Conservation (phyloP, 2,888 invertebrate species). For the Trachelus tabidus region DNA sequence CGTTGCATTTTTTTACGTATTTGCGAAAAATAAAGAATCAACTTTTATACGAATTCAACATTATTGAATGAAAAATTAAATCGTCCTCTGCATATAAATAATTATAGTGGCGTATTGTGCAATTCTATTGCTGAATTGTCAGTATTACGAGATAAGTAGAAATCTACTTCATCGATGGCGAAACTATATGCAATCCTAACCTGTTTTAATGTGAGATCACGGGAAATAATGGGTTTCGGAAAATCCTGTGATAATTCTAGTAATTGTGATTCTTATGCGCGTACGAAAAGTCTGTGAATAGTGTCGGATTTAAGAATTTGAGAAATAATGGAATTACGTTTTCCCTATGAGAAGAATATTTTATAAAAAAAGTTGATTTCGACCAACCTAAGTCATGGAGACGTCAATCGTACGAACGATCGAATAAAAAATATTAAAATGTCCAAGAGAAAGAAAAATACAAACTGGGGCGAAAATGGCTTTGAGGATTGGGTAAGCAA, state of each 20-base stretch:
- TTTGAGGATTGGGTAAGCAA: constrained; percentile 73
- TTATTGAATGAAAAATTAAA: not conserved
- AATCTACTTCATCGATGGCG: not conserved
- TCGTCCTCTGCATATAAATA: not conserved
- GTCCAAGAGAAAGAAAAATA: constrained; percentile 65
- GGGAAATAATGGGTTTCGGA: not conserved
- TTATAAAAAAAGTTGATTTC: not conserved
- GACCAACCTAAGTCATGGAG: not conserved
- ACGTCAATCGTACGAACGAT: not conserved
- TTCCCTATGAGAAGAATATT: not conserved
- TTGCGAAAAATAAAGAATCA: not conserved
- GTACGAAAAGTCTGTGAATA: not conserved
- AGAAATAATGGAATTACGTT: not conserved
- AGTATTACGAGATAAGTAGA: not conserved
- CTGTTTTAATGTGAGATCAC: not conserved
- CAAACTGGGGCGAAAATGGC: constrained; percentile 72
- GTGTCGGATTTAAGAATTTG: not conserved
- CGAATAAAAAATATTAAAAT: constrained; percentile 10
- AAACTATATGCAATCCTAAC: not conserved
- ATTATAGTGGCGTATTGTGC: not conserved
- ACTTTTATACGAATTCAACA: not conserved
- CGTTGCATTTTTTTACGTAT: not conserved
- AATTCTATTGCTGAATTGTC: not conserved
- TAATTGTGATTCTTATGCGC: not conserved
- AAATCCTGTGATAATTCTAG: not conserved